These are phyloP conservation scores for Apogon talboti DNA, from an alignment of 2,797 vertebrate genomes.

Conservation along the genomic window DNA sequence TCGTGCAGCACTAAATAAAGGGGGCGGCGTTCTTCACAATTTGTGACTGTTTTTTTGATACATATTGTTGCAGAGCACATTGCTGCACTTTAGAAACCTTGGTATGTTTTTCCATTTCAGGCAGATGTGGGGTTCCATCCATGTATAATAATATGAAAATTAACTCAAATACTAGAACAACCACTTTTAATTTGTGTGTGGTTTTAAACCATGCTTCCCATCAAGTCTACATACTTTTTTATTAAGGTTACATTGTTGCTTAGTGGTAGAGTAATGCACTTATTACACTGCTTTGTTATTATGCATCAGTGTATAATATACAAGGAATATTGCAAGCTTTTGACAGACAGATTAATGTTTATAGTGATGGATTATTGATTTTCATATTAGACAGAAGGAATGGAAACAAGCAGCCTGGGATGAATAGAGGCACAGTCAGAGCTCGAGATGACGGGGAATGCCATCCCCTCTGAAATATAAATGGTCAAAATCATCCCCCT, in stretches of 20 bases:
- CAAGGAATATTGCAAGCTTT: neutral
- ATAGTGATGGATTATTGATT: conserved; percentile 12
- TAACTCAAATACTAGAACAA: conserved; percentile 10
- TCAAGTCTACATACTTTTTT: conserved; percentile 26
- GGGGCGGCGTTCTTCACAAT: too few relatives aligned
- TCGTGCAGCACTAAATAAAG: too few relatives aligned
- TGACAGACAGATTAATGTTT: conserved; percentile 12
- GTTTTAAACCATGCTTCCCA: conserved; percentile 11
- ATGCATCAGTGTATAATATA: neutral
- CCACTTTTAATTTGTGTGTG: conserved; percentile 14
- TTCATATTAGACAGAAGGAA: neutral
- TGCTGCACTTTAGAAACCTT: conserved; percentile 1
- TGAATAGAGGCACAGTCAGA: neutral
- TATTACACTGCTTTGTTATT: conserved; percentile 12
- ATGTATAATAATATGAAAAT: conserved; percentile 19
- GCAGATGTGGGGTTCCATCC: neutral
- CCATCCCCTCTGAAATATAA: too few relatives aligned
- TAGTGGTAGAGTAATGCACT: neutral
- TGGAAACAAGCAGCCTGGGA: neutral
- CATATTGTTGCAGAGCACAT: neutral
- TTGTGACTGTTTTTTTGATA: too few relatives aligned
- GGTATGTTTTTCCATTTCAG: conserved; percentile 3
- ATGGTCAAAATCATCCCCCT: too few relatives aligned
- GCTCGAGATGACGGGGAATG: too few relatives aligned
- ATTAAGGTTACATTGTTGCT: neutral